phyloP scores from a whole-genome alignment of 2,888 invertebrate species.

The Drosophila affinis region DNA sequence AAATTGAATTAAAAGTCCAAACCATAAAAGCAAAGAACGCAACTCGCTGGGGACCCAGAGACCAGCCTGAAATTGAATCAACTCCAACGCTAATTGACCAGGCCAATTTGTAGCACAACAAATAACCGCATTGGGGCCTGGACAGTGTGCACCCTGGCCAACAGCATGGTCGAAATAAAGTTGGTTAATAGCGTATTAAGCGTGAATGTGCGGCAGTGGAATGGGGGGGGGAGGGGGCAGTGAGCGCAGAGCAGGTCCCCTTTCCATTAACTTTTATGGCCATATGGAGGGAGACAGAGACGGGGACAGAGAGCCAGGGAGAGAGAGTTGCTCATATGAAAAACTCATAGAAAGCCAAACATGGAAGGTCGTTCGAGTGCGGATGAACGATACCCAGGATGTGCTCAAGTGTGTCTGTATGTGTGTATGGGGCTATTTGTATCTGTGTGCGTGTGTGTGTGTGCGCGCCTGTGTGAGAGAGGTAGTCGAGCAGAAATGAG shows the following conservation, averaged over 20 bases:
- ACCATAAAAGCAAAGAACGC: constrained; percentile 24
- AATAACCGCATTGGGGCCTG: constrained; percentile 54
- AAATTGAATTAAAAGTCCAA: constrained; percentile 55
- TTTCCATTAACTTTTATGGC: constrained; percentile 43
- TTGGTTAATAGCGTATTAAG: constrained; percentile 62
- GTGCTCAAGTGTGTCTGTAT: neutral
- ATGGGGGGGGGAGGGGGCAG: neutral
- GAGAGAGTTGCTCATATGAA: constrained; percentile 23
- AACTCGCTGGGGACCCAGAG: constrained; percentile 12
- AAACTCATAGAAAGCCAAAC: constrained; percentile 20
- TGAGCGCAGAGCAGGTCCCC: neutral
- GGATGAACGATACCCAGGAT: constrained; percentile 8
- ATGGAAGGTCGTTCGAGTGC: constrained; percentile 44
- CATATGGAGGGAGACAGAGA: constrained; percentile 6
- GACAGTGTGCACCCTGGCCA: constrained; percentile 1
- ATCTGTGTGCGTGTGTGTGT: neutral
- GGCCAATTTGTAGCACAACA: constrained; percentile 61
- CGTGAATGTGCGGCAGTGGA: neutral
- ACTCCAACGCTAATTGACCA: constrained; percentile 60
- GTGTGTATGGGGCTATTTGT: neutral
- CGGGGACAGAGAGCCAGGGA: neutral
- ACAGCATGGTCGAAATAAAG: constrained; percentile 37
- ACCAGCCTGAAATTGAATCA: constrained; percentile 59
- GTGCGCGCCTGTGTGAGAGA: constrained; percentile 2
- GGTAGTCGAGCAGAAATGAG: constrained; percentile 33